phyloP scores from a whole-genome alignment of 2,113 vertebrate species.

The Sander lucioperca region DNA sequence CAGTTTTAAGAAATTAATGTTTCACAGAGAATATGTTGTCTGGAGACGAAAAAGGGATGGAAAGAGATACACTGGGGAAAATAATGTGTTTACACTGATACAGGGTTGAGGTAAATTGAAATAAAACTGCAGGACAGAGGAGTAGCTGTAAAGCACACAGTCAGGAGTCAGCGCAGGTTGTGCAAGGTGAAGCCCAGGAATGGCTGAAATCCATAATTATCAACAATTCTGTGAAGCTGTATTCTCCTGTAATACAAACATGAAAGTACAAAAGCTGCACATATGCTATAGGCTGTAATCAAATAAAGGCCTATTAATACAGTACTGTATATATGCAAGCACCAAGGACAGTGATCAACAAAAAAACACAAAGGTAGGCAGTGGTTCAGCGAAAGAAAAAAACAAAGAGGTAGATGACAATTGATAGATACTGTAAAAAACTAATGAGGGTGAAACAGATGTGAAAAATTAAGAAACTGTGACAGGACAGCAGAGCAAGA shows the following conservation, averaged over 20 bases:
- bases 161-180: not conserved
- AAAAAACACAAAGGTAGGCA: not conserved
- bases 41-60: not conserved
- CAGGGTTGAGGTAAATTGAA: not conserved
- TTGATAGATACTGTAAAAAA: not conserved
- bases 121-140: not conserved
- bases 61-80: not conserved
- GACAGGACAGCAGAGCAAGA: not conserved
- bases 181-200: conserved; percentile 48
- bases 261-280: not conserved
- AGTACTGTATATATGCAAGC: not conserved
- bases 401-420: not conserved
- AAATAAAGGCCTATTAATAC: not conserved
- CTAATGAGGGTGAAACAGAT: not conserved
- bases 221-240: conserved; percentile 5
- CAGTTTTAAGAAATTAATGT: too few species aligned
- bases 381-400: not conserved
- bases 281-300: too few species aligned
- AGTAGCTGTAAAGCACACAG: not conserved
- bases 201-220: conserved; percentile 66
- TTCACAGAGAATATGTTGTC: not conserved
- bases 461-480: not conserved
- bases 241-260: conserved; percentile 30
- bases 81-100: not conserved
- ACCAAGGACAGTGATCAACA: not conserved